Evolutionary conservation across 2,888 invertebrate genomes (phyloP), one percentile per base, ranked within the genome.

Genomic region (Crioceris asparagi): DNA sequence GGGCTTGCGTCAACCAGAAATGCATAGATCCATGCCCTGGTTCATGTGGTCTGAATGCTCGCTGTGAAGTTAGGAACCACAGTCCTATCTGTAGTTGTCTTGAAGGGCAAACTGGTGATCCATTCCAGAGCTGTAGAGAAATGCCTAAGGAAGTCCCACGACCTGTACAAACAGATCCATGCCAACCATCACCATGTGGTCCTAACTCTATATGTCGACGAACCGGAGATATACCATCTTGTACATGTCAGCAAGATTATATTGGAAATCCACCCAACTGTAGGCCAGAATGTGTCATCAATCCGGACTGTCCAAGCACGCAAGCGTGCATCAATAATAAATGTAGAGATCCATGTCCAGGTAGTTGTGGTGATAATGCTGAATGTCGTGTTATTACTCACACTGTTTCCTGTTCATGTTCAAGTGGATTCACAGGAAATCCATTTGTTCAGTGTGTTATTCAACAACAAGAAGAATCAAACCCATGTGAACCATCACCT

Each of bases 401-500:
- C 53, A 79, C 81, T 1, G 85, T 86, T 1, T 80, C 83, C 1
- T 90, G 90, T 55, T 79, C 75, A 5, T 92, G 91, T 56, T 70
- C 72, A 17, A 63, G 71, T 19, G 83, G 83, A 47, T 86, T 71
- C 58, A 79, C 78, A 6, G 91, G 90, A 42, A 83, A 87, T 66
- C 83, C 87, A 32, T 86, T 86, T 52, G 74, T 83, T 23, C 83
- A 84, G 56, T 87, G 87, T 56, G 64, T 79, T 36, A 64, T 64
- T 35, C 70, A 74, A 56, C 70, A 26, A 60, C 72, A 69, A 48
- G 72, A 75, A 54, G 66, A 69, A 12, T 62, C 72, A 4, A 79
- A 79, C 52, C 86, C 86, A 0, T 88, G 87, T 57, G 79, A 85
- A 56, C 86, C 88, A 35, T 85, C 85, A 19, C 88, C 88, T 1